Evolutionary conservation across 2,797 vertebrate species (phyloP).

Genomic region (Danio tinwini): DNA sequence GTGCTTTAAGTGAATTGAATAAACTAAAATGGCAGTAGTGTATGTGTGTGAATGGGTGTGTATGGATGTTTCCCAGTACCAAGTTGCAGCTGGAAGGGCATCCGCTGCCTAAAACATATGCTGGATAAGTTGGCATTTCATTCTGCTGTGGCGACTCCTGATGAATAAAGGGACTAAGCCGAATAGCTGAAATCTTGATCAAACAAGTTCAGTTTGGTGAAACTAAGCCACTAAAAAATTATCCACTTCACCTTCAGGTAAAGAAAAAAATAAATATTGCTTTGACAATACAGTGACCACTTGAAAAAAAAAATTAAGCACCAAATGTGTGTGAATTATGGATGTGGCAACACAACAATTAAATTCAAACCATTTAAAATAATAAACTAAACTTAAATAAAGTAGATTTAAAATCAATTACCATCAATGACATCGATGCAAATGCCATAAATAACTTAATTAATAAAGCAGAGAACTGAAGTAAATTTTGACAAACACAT

Average conservation of each 20-base stretch:
- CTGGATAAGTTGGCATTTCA: no score
- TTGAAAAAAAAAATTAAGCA: background rate
- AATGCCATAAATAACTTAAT: constrained; percentile 3
- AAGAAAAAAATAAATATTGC: background rate
- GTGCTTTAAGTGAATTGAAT: no score
- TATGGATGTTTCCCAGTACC: no score
- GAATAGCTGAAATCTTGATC: no score
- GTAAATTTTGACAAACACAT: constrained; percentile 14
- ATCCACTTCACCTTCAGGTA: constrained; percentile 12
- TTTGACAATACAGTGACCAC: background rate
- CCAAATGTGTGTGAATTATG: constrained; percentile 5
- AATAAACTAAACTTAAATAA: background rate
- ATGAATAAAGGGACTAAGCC: no score
- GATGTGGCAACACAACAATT: background rate
- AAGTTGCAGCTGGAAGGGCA: no score
- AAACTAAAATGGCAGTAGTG: no score
- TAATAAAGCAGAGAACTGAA: background rate
- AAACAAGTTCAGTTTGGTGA: background rate
- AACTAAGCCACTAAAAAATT: background rate
- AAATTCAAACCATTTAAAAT: background rate
- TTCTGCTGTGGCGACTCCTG: no score
- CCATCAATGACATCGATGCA: background rate
- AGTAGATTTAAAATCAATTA: no score
- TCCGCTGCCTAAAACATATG: no score
- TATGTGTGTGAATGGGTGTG: no score